These are phyloP conservation scores for Parapristionchus giblindavisi DNA, from an alignment of 2,888 invertebrate genomes.

Conservation along the genomic window DNA sequence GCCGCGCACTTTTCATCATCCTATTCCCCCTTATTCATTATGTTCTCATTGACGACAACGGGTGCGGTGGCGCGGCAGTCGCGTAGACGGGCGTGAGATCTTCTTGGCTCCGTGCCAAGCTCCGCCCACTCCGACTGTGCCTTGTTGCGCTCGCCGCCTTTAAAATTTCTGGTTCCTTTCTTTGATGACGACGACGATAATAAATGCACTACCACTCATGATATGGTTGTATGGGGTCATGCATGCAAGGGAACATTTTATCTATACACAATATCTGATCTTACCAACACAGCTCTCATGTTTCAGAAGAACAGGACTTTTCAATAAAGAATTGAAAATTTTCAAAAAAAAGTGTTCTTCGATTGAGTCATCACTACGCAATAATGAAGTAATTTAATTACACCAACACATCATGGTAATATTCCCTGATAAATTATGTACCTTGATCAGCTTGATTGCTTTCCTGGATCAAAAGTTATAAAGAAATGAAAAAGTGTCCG, in stretches of 20 bases:
- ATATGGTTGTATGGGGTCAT: background rate
- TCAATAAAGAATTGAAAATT: too few species aligned
- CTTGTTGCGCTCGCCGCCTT: background rate
- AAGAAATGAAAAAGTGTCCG: too few species aligned
- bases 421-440: too few species aligned
- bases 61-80: background rate
- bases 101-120: background rate
- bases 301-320: too few species aligned
- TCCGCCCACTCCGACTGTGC: background rate
- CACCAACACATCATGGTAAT: too few species aligned
- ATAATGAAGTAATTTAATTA: too few species aligned
- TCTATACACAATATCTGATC: too few species aligned
- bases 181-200: conserved; percentile 29
- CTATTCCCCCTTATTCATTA: background rate
- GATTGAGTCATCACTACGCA: too few species aligned
- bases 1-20: background rate
- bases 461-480: too few species aligned
- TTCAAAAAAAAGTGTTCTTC: too few species aligned
- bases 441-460: too few species aligned
- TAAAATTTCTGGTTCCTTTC: background rate
- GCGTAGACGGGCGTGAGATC: background rate
- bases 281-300: too few species aligned
- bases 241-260: background rate
- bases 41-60: conserved; percentile 29
- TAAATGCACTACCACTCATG: conserved; percentile 34